Evolutionary conservation across 2,113 vertebrate genomes (phyloP).

Genomic region (Dromiciops gliroides): DNA sequence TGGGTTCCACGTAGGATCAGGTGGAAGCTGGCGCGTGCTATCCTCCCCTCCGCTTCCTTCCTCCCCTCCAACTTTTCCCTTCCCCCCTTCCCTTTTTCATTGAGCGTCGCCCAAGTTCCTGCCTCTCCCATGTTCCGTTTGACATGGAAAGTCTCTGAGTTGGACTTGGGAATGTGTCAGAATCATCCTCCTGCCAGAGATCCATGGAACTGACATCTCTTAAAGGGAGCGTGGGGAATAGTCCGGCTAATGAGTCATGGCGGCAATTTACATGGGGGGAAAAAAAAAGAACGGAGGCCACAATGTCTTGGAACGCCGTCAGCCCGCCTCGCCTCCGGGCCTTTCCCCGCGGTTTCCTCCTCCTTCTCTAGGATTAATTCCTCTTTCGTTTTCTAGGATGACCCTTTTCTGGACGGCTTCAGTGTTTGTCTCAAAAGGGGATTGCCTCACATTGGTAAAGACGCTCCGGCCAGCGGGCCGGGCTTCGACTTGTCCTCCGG

Average conservation of each 20-base stretch:
- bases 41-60: not conserved
- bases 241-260: constrained; percentile 75
- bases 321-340: constrained; percentile 18
- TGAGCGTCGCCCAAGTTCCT: not conserved
- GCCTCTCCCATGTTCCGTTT: constrained; percentile 47
- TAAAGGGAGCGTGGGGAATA: constrained; percentile 71
- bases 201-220: constrained; percentile 73
- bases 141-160: constrained; percentile 55
- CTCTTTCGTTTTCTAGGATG: constrained; percentile 72
- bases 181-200: constrained; percentile 72
- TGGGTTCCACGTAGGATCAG: not conserved
- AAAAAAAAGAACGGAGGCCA: constrained; percentile 66
- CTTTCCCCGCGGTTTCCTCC: constrained; percentile 72
- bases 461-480: not conserved
- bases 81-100: constrained; percentile 39
- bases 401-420: constrained; percentile 29
- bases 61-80: not conserved
- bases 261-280: constrained; percentile 77
- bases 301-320: constrained; percentile 67
- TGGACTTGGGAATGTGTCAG: constrained; percentile 61
- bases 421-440: not conserved
- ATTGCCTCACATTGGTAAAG: not conserved
- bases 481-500: not conserved
- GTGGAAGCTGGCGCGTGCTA: not conserved
- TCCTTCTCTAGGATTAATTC: constrained; percentile 71